A percentile compares a stretch with the other conserved stretches of the same genome.
Evolutionary conservation across 2,888 invertebrate species (phyloP).

Genomic region (Xanthostigma xanthostigma): DNA sequence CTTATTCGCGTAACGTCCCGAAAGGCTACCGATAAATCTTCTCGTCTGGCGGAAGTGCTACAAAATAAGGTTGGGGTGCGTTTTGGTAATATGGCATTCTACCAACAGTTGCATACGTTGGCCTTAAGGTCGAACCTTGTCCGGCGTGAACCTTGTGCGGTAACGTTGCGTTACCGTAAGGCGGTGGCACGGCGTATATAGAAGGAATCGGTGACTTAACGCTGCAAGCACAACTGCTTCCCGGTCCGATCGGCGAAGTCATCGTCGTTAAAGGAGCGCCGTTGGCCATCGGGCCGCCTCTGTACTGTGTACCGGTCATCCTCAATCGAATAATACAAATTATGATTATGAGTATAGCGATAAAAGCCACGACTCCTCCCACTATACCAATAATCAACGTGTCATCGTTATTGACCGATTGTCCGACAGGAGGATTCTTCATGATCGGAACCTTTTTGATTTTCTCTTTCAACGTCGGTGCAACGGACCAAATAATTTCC

Average conservation of each 20-base stretch:
- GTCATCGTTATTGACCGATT: constrained; percentile 65
- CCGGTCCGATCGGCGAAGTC: constrained; percentile 32
- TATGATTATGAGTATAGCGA: constrained; percentile 74
- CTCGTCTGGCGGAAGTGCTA: constrained; percentile 46
- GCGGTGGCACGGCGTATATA: constrained; percentile 41
- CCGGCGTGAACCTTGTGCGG: constrained; percentile 45
- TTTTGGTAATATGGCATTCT: constrained; percentile 38
- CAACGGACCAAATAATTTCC: constrained; percentile 79
- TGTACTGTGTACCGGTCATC: constrained; percentile 50
- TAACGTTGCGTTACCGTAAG: constrained; percentile 40
- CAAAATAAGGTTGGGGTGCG: constrained; percentile 39
- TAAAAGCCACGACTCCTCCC: constrained; percentile 82
- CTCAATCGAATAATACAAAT: constrained; percentile 65
- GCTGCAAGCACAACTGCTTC: constrained; percentile 37
- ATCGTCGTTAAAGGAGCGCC: constrained; percentile 33
- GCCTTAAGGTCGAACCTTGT: constrained; percentile 32
- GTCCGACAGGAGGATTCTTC: constrained; percentile 40
- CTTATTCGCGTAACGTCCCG: too few species aligned
- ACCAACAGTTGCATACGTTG: constrained; percentile 46
- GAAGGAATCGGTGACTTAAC: constrained; percentile 28
- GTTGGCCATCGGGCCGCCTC: constrained; percentile 50
- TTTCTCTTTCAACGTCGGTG: constrained; percentile 46
- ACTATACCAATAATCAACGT: constrained; percentile 92
- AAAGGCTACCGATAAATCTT: constrained; percentile 43
- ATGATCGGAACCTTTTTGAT: constrained; percentile 34